A percentile compares a stretch with the other conserved stretches of the same genome.
phyloP scores from a whole-genome alignment of 2,888 invertebrate genomes.

The Campoplex capitator region DNA sequence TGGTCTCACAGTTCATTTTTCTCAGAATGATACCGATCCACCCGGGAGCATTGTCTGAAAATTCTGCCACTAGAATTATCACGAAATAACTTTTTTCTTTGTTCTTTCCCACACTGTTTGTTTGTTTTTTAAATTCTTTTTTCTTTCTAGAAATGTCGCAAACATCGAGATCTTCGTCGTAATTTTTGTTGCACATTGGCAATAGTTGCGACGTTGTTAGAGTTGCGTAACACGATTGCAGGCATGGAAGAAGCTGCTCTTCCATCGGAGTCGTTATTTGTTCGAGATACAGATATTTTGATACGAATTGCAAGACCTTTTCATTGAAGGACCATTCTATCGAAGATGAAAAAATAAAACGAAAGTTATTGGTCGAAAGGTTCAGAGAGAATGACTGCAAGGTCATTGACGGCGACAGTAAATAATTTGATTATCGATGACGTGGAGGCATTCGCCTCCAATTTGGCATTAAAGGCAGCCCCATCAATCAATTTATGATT shows the following conservation, averaged over 20 bases:
- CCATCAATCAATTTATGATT: conserved; percentile 83
- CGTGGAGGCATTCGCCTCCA: conserved; percentile 34
- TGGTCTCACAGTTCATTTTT: conserved; percentile 50
- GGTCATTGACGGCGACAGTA: conserved; percentile 39
- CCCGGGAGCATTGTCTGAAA: conserved; percentile 52
- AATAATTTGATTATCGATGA: conserved; percentile 65
- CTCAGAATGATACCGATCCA: conserved; percentile 41
- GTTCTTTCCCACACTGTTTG: neutral
- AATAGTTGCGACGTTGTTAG: conserved; percentile 8
- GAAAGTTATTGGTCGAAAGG: neutral
- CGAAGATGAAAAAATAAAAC: neutral
- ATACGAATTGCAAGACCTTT: neutral
- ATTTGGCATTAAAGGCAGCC: conserved; percentile 47
- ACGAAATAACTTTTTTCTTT: conserved; percentile 32
- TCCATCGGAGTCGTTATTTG: neutral
- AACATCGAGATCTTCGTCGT: neutral
- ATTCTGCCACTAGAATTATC: conserved; percentile 35
- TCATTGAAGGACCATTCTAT: neutral
- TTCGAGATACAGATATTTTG: neutral
- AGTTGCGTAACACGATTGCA: neutral
- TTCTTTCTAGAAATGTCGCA: conserved; percentile 11
- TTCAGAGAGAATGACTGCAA: conserved; percentile 39
- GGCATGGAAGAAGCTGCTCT: neutral
- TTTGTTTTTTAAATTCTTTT: neutral
- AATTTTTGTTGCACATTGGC: conserved; percentile 15